phyloP scores from a whole-genome alignment of 2,797 vertebrate species.

The Enteromius anoplus region DNA sequence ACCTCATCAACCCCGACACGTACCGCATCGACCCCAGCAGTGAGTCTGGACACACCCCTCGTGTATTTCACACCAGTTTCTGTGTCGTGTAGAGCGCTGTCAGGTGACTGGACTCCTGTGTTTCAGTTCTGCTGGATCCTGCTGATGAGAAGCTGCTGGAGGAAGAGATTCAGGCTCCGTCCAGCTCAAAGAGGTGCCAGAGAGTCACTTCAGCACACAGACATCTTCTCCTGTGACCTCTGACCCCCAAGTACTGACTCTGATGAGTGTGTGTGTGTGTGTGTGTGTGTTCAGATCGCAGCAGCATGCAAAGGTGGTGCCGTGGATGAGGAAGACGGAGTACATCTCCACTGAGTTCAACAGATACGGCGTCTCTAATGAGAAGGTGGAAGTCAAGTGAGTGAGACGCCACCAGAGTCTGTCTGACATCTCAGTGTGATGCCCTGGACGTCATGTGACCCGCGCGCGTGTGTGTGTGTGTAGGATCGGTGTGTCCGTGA shows the following conservation, averaged over 20 bases:
- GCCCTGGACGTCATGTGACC: background rate
- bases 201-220: background rate
- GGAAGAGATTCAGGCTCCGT: constrained; percentile 93
- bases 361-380: constrained; percentile 92
- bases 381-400: constrained; percentile 98
- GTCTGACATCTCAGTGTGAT: background rate
- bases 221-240: background rate
- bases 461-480: constrained; percentile 19
- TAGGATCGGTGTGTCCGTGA: constrained; percentile 95
- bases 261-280: constrained; percentile 3
- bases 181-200: constrained; percentile 91
- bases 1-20: constrained; percentile 95
- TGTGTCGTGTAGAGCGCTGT: background rate
- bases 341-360: constrained; percentile 98
- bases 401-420: constrained; percentile 57
- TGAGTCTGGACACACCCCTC: constrained; percentile 53
- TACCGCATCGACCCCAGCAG: constrained; percentile 90
- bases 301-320: constrained; percentile 95
- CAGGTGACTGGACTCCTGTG: background rate
- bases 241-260: background rate
- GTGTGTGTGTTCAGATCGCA: constrained; percentile 80
- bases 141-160: constrained; percentile 95
- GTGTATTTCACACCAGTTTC: background rate
- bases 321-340: constrained; percentile 97
- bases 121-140: constrained; percentile 85